A percentile compares a stretch with the other conserved stretches of the same genome.
Evolutionary conservation across 2,888 invertebrate species (phyloP).

Genomic region (Cheilosia vernalis): DNA sequence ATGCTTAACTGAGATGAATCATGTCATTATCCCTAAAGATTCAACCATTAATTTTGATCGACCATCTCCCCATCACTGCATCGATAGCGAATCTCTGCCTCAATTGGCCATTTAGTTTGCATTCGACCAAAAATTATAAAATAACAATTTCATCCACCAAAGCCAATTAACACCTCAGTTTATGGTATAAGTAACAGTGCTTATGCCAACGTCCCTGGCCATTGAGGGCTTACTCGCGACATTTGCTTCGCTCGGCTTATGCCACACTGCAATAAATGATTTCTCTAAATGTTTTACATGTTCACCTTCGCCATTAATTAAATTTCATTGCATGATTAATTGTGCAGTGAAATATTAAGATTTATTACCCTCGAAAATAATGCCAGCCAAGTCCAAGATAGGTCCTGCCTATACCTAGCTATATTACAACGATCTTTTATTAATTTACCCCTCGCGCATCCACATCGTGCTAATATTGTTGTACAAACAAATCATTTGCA

Average conservation of each 20-base stretch:
- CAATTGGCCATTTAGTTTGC: constrained; percentile 21
- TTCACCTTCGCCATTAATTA: constrained; percentile 42
- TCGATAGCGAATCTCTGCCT: not conserved
- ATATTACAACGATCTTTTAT: constrained; percentile 6
- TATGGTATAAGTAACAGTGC: not conserved
- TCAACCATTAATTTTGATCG: not conserved
- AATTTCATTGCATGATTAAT: constrained; percentile 34
- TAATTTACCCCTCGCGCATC: not conserved
- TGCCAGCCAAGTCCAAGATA: not conserved
- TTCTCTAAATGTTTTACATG: not conserved
- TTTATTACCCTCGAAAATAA: constrained; percentile 19
- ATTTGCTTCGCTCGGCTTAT: constrained; percentile 1
- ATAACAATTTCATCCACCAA: constrained; percentile 31
- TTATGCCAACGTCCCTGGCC: constrained; percentile 20
- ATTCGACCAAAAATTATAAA: constrained; percentile 25
- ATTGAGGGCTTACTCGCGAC: constrained; percentile 14
- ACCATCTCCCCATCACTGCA: not conserved
- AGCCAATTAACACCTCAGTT: constrained; percentile 45
- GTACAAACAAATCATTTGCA: constrained; percentile 46
- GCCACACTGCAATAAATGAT: not conserved
- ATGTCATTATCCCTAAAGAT: not conserved
- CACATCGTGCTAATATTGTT: constrained; percentile 31
- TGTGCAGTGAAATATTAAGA: constrained; percentile 33
- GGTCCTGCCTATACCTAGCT: not conserved
- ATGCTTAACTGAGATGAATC: not conserved